These are phyloP conservation scores for Paedocypris sp. DNA, from an alignment of 2,113 vertebrate species.

Conservation along the genomic window DNA sequence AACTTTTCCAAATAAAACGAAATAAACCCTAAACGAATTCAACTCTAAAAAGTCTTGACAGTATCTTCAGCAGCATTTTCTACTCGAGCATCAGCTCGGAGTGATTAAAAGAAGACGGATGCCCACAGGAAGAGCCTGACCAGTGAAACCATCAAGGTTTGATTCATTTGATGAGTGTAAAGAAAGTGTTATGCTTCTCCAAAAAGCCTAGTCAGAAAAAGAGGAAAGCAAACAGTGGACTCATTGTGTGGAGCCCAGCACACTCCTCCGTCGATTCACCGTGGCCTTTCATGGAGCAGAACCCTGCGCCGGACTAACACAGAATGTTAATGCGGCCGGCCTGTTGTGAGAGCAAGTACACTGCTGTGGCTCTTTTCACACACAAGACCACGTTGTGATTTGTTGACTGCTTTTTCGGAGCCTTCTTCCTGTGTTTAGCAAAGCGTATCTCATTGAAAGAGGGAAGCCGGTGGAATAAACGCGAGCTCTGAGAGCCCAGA, in stretches of 20 bases:
- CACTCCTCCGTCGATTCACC: constrained; percentile 27
- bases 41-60: no score
- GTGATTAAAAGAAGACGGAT: no score
- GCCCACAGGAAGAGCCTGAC: not conserved
- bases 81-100: no score
- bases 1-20: no score
- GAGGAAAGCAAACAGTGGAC: constrained; percentile 45
- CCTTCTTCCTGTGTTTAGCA: constrained; percentile 31
- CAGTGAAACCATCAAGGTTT: not conserved
- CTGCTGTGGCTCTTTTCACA: constrained; percentile 18
- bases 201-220: constrained; percentile 19
- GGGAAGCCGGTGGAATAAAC: constrained; percentile 14
- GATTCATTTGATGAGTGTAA: not conserved
- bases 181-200: constrained; percentile 14
- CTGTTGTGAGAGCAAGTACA: constrained; percentile 15
- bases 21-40: no score
- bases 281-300: constrained; percentile 27
- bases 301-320: constrained; percentile 19
- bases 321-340: constrained; percentile 42
- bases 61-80: no score
- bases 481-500: not conserved
- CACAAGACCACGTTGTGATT: constrained; percentile 16
- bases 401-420: constrained; percentile 28
- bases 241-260: constrained; percentile 42
- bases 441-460: constrained; percentile 11